These are phyloP conservation scores for Empis livida DNA, from an alignment of 2,888 invertebrate species.

Conservation along the genomic window DNA sequence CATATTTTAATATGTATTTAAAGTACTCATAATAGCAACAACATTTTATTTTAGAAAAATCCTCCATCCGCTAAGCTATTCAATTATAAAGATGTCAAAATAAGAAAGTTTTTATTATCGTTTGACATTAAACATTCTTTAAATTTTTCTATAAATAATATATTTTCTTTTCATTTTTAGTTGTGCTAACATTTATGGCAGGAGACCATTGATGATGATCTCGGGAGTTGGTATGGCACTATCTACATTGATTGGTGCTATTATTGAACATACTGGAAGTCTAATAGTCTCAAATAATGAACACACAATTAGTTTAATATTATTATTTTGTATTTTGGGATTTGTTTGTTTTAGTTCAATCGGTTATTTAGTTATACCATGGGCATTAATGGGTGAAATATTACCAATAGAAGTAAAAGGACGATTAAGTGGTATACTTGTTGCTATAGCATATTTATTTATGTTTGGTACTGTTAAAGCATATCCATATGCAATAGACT, in stretches of 20 bases:
- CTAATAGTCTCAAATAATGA: conserved; percentile 5
- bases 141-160: no score
- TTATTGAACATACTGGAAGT: conserved; percentile 9
- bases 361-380: conserved; percentile 44
- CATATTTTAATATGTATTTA: no score
- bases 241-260: conserved; percentile 18
- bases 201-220: conserved; percentile 38
- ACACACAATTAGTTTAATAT: conserved; percentile 1
- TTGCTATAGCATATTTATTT: conserved; percentile 40
- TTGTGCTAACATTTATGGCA: conserved; percentile 38
- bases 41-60: no score
- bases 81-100: no score
- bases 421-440: conserved; percentile 38
- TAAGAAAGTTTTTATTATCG: no score
- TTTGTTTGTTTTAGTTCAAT: conserved; percentile 42
- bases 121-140: no score
- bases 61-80: no score
- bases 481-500: conserved; percentile 37
- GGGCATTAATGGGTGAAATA: conserved; percentile 39
- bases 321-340: conserved; percentile 37
- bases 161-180: conserved; percentile 4
- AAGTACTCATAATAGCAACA: no score
- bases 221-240: conserved; percentile 42
- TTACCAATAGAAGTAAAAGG: conserved; percentile 32
- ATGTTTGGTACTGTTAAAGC: conserved; percentile 42